Evolutionary conservation across 2,797 vertebrate genomes (phyloP).

Genomic region (Capromys pilorides): DNA sequence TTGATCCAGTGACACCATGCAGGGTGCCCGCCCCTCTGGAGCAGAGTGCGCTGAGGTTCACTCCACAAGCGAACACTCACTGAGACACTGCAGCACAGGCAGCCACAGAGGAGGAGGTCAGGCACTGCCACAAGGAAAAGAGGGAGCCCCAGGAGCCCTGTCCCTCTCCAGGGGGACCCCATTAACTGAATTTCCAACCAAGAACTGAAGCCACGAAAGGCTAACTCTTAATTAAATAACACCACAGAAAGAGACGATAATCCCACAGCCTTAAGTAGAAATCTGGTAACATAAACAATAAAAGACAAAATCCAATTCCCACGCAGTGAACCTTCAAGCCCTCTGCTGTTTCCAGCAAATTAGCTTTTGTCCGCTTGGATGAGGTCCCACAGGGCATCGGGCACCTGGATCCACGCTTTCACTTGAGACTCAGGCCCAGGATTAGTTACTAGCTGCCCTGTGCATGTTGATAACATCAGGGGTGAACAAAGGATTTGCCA

Average conservation of each 20-base stretch:
- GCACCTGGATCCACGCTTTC: constrained; percentile 30
- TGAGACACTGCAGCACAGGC: constrained; percentile 24
- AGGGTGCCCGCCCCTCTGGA: background rate
- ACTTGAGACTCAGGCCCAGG: constrained; percentile 66
- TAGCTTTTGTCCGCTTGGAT: constrained; percentile 73
- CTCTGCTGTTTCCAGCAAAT: constrained; percentile 77
- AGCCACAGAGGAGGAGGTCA: background rate
- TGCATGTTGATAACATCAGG: constrained; percentile 71
- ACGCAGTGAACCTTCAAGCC: constrained; percentile 80
- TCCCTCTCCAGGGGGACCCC: constrained; percentile 67
- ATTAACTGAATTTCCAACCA: constrained; percentile 82
- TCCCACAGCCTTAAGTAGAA: constrained; percentile 83
- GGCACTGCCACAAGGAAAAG: constrained; percentile 69
- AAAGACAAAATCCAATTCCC: constrained; percentile 83
- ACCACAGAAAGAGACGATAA: constrained; percentile 81
- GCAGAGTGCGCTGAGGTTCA: background rate
- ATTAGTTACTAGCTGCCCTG: constrained; percentile 74
- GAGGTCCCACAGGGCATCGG: constrained; percentile 49
- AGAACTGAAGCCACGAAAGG: constrained; percentile 75
- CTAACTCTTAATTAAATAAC: constrained; percentile 84
- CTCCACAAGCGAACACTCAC: background rate
- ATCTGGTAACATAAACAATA: constrained; percentile 81
- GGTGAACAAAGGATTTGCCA: constrained; percentile 56
- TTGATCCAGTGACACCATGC: background rate
- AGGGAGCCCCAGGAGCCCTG: constrained; percentile 76